phyloP scores from a whole-genome alignment of 2,797 vertebrate species.

The Ambastaia sidthimunki region DNA sequence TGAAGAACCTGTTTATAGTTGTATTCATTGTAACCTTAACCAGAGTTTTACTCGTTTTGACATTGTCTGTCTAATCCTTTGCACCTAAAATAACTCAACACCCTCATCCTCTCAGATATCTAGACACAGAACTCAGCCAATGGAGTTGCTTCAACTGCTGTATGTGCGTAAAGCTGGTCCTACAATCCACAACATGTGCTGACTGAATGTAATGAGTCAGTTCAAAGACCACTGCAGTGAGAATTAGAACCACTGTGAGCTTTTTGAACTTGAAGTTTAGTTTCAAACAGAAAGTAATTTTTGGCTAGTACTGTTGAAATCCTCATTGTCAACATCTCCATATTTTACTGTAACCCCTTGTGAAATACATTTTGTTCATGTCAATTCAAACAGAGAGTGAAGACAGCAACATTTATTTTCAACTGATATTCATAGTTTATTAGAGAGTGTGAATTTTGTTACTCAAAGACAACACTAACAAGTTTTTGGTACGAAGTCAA shows the following conservation, averaged over 20 bases:
- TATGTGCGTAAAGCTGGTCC: neutral
- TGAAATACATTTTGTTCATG: no score
- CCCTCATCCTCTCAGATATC: slow-evolving; percentile 42
- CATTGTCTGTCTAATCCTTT: slow-evolving; percentile 56
- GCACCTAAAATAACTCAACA: slow-evolving; percentile 57
- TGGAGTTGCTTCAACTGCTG: slow-evolving; percentile 8
- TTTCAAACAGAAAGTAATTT: neutral
- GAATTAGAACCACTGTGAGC: neutral
- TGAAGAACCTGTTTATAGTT: no score
- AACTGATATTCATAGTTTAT: no score
- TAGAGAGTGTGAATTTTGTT: no score
- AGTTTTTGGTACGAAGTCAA: no score
- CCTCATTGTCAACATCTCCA: neutral
- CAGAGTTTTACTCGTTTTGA: slow-evolving; percentile 23
- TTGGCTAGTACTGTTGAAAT: neutral
- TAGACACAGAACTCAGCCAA: slow-evolving; percentile 38
- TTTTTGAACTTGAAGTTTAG: slow-evolving; percentile 10
- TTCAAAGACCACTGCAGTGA: neutral
- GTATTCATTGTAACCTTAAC: slow-evolving; percentile 3
- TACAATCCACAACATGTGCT: slow-evolving; percentile 25
- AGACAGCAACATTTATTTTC: no score
- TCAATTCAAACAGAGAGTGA: no score
- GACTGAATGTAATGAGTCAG: slow-evolving; percentile 31
- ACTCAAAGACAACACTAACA: no score
- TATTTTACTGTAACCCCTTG: neutral